Conservation (phyloP, 2,113 vertebrate species). For the Oreochromis niloticus region DNA sequence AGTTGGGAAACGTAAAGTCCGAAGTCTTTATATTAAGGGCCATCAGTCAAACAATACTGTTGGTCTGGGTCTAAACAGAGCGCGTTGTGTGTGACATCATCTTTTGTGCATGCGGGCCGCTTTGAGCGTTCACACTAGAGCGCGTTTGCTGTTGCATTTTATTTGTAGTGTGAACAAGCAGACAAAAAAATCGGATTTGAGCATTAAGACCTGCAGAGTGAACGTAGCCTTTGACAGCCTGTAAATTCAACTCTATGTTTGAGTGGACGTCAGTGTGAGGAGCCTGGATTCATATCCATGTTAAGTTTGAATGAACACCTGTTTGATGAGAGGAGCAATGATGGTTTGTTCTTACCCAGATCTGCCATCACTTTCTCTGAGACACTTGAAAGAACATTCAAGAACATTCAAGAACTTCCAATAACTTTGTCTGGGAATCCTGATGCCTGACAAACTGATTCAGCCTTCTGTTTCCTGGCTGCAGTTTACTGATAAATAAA, state of each 20-base stretch:
- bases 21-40: no score
- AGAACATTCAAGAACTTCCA: not conserved
- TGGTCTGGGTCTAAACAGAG: no score
- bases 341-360: not conserved
- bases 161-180: no score
- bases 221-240: not conserved
- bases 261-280: not conserved
- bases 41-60: no score
- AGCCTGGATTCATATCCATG: not conserved
- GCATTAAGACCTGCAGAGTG: no score
- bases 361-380: not conserved
- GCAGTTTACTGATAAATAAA: not conserved
- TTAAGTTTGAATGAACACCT: not conserved
- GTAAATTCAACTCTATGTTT: not conserved
- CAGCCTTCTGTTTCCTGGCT: not conserved
- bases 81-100: no score
- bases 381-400: not conserved
- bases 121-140: no score
- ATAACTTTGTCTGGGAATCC: not conserved
- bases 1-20: no score
- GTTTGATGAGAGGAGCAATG: not conserved
- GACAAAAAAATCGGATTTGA: no score
- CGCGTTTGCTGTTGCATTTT: no score
- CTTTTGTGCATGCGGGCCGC: no score
- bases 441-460: not conserved